Base-by-base conservation (phyloP, 2,113 vertebrate species). In the Antidorcas marsupialis region DNA sequence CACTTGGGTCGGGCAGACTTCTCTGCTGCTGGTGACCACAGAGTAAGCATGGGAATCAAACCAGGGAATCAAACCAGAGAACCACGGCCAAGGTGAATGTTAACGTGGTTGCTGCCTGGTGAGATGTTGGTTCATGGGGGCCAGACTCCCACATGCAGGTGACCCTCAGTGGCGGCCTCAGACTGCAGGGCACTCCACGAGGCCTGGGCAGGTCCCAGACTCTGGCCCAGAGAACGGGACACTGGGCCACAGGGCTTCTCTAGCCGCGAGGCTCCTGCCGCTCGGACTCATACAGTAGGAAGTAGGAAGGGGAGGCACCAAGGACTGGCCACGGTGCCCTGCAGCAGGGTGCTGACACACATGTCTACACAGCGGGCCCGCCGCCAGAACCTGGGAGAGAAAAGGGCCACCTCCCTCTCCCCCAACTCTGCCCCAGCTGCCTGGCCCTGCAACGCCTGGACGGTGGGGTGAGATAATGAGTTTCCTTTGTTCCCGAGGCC, bases 231-330 rank as follows among this genome's bases (percentile, higher is more conserved):
- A 53, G 6, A 7, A n/a, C 33, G 0, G 19, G 50, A n/a, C 33
- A 12, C 79, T 14, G 28, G 28, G 78, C 10, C 10, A 6, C 45
- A 19, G 76, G 45, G 45, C 76, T 79, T 5, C 76, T 17, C 4
- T 30, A 30, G 76, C 27, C 0, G 4, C 0, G 9, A 50, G 28
- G 28, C 16, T 81, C 43, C 15, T 79, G 45, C 30, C 1, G 3
- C 78, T 33, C 3, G 0, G 28, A n/a, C 47, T 53, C 4, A 5
- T 4, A n/a, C 27, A 8, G n/a, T 7, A 39, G 62, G 57, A 87
- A 27, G 53, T 1, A 39, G 43, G 59, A 67, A 43, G 9, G 5
- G 16, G 9, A 50, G 45, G 45, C 45, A 50, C 78, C 28, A 79
- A 30, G 45, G 28, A 19, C 78, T 50, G 45, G 16, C 45, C 45